These are phyloP conservation scores for Alloplasta piceator DNA, from an alignment of 2,888 invertebrate genomes.

Conservation along the genomic window DNA sequence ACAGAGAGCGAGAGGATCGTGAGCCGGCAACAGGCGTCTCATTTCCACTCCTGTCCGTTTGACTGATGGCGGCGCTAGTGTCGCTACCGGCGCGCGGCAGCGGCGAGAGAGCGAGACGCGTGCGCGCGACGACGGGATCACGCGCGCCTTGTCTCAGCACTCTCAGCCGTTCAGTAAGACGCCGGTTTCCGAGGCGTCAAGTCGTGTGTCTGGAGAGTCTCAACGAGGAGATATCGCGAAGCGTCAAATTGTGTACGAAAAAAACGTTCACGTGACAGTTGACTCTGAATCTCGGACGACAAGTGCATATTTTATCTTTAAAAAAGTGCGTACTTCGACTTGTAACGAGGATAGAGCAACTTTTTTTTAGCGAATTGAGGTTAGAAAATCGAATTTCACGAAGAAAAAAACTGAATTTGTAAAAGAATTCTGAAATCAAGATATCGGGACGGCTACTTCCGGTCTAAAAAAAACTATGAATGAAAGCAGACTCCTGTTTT, in stretches of 20 bases:
- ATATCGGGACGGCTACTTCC: too few species aligned
- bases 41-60: slow-evolving; percentile 32
- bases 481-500: background rate
- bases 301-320: background rate
- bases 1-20: background rate
- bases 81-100: slow-evolving; percentile 44
- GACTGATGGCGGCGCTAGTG: slow-evolving; percentile 54
- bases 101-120: background rate
- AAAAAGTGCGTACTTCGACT: too few species aligned
- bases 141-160: too few species aligned
- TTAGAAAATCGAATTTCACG: too few species aligned
- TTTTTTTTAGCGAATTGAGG: too few species aligned
- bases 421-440: too few species aligned
- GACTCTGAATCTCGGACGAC: background rate
- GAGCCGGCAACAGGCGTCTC: slow-evolving; percentile 62
- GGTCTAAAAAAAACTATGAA: too few species aligned
- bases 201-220: background rate
- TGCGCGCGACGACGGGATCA: background rate
- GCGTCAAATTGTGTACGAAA: background rate
- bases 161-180: slow-evolving; percentile 49
- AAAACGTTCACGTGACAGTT: slow-evolving; percentile 16
- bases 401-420: too few species aligned
- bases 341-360: too few species aligned
- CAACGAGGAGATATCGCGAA: background rate
- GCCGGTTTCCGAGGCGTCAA: slow-evolving; percentile 54